Conservation (phyloP, 2,113 vertebrate genomes). For the Bubo bubo region DNA sequence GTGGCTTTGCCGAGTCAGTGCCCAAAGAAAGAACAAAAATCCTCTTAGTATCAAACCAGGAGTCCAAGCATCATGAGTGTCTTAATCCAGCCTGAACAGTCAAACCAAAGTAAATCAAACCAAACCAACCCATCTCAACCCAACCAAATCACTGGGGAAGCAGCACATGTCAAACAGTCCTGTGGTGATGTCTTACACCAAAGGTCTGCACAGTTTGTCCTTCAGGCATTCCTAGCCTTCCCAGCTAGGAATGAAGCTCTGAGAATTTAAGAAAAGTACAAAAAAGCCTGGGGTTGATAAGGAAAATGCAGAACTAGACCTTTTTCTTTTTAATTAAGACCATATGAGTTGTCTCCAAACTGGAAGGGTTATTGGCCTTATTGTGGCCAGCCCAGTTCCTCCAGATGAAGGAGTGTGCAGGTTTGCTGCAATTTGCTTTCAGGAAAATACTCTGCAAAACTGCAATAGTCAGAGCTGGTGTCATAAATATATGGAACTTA, state of each 20-base stretch:
- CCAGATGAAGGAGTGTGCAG: not conserved
- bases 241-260: not conserved
- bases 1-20: not conserved
- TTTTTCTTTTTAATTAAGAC: slow-evolving; percentile 45
- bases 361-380: slow-evolving; percentile 2
- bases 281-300: not conserved
- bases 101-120: not conserved
- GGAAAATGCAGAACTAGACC: slow-evolving; percentile 5
- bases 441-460: not conserved
- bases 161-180: not conserved
- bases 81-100: not conserved
- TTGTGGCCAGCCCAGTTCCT: not conserved
- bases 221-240: not conserved
- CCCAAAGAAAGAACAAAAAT: not conserved
- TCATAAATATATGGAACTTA: not conserved
- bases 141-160: not conserved
- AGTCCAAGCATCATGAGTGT: not conserved
- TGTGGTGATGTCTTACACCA: rapidly evolving
- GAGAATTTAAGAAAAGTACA: not conserved
- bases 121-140: not conserved
- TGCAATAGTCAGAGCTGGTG: not conserved
- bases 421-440: not conserved
- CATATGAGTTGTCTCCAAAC: not conserved
- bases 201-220: not conserved
- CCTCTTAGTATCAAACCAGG: not conserved